Base-by-base conservation (phyloP, 1,140 invertebrate genomes). In the Drosophila oshimai region DNA sequence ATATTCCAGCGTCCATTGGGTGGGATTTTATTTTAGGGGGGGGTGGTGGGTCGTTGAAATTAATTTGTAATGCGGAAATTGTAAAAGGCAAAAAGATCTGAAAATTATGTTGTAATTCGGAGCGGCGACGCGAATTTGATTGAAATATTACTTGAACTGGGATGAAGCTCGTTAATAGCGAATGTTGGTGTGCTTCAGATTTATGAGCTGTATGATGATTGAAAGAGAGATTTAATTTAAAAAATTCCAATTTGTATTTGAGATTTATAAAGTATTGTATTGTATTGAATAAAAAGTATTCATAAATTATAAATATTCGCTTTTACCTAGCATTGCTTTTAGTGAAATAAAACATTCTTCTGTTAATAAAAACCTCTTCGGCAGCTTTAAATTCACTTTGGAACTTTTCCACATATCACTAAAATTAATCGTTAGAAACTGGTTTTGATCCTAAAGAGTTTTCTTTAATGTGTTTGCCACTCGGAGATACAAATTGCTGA, bases 41-140 rank as follows among this genome's bases (percentile, higher is more conserved):
- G 18, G 20, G 24, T 28, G 20, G 4, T 6, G 36, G 53, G 53
- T 47, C 42, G 61, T 41, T 36, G 41, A 81, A 81, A 83, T 81
- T 81, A 76, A 81, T 83, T 81, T 81, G 39, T 61, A 80, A 80
- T 71, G 44, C 71, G 76, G 77, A 80, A 80, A 81, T 79, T 80
- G 71, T 62, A 41, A 62, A 70, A 80, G 34, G 61, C 58, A 26
- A 65, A 65, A 65, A 65, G 44, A 65, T 65, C 34, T 39, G 61
- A 65, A 65, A 65, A 65, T 65, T 50, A 65, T 65, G 61, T 49
- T 65, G 51, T 70, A 80, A 80, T 75, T 74, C 28, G 67, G 73
- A 80, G 60, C 41, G 74, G 74, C 67, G 41, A 76, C 65, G 65
- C 46, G 47, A 58, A 72, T 72, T 45, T 67, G 51, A 77, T 77